Evolutionary conservation across 2,888 invertebrate species (phyloP), one percentile per base, ranked within the genome.

Genomic region (Campoplex nolae): DNA sequence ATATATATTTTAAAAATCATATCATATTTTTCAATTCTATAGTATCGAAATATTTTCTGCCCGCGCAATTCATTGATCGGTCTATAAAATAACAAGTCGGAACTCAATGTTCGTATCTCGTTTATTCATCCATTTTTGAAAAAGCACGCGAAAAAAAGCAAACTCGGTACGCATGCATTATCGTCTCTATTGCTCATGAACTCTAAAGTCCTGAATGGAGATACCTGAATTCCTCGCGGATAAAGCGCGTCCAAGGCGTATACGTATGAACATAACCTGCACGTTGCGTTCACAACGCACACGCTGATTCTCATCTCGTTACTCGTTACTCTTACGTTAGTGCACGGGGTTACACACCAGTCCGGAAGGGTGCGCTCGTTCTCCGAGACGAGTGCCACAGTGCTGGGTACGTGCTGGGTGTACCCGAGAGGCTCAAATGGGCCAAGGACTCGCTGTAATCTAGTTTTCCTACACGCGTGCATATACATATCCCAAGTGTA

Each of bases 361-460:
- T 51, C 65, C 32, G 23, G 58, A 58, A 71, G 28, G 51, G 48
- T 58, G 56, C 70, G 56, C 70, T 79, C 68, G 42, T 71, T 77
- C 77, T 45, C 28, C 32, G 85, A 38, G 74, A 48, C 68, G 68
- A 48, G 82, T 76, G 9, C 45, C 62, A 35, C 76, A 87, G 75
- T 78, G 38, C 3, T 38, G 38, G 6, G 38, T n/a, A n/a, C n/a
- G n/a, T 38, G 38, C 6, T 38, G 48, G 74, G 76, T 78, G 82
- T 85, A 78, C 82, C 73, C 79, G 75, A 79, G 75, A 45, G 67
- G 62, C 76, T 86, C 83, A 86, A 88, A 84, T 86, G 84, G 84
- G 56, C 58, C 88, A 88, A 86, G 86, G 88, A 86, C 86, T 88
- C n/a, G 71, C 62, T 65, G 86, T 78, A 84, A 86, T 88, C 78